phyloP scores from a whole-genome alignment of 2,113 vertebrate genomes.

The Phoenicopterus ruber region DNA sequence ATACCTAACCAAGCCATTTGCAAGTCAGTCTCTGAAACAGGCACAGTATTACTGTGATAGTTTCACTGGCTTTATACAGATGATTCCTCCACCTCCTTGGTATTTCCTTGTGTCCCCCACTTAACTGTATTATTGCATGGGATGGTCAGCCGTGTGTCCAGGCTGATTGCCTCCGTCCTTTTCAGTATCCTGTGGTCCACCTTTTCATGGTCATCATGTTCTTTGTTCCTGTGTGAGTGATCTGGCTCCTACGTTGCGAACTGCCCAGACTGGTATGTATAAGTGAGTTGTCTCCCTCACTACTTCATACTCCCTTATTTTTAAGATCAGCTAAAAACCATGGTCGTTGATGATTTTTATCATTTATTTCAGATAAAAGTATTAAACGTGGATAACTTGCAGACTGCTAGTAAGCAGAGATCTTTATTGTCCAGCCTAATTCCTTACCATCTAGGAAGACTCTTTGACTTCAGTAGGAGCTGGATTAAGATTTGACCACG shows the following conservation, averaged over 20 bases:
- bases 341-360: background rate
- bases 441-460: background rate
- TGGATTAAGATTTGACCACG: background rate
- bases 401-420: background rate
- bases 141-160: background rate
- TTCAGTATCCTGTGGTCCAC: background rate
- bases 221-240: background rate
- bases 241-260: background rate
- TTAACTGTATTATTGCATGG: background rate
- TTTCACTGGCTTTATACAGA: background rate
- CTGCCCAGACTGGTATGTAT: background rate
- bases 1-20: background rate
- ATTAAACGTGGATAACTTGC: background rate
- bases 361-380: background rate
- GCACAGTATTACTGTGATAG: too few relatives aligned
- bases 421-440: background rate
- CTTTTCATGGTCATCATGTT: background rate
- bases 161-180: background rate
- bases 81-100: background rate
- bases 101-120: background rate
- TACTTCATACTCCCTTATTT: background rate
- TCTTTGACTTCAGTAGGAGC: background rate
- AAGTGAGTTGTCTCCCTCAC: background rate
- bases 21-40: rapidly evolving
- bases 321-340: background rate